Conservation (phyloP, 2,888 invertebrate species). For the Scaptomyza flava region DNA sequence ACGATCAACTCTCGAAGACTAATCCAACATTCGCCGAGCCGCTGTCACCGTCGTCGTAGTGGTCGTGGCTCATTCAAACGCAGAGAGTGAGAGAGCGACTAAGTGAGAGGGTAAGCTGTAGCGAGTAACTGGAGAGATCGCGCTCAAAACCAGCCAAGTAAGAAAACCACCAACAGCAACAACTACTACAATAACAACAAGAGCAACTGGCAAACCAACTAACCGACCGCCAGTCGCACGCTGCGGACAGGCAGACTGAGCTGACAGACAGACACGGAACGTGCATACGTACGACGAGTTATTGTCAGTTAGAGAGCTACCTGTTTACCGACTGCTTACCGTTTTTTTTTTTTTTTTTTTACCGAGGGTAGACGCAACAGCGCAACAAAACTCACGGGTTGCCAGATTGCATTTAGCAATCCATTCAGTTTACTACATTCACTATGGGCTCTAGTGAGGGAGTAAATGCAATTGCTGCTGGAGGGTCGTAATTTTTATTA, state of each 20-base stretch:
- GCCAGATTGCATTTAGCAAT: slow-evolving; percentile 63
- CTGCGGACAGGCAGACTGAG: slow-evolving; percentile 57
- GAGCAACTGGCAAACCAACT: slow-evolving; percentile 39
- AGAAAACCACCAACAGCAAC: slow-evolving; percentile 43
- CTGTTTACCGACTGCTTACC: slow-evolving; percentile 80
- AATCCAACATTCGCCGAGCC: slow-evolving; percentile 70
- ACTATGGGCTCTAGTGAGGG: slow-evolving; percentile 22
- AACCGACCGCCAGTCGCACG: slow-evolving; percentile 77
- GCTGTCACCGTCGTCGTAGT: slow-evolving; percentile 30
- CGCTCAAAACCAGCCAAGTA: slow-evolving; percentile 6
- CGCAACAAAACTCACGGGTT: slow-evolving; percentile 48
- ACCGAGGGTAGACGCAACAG: slow-evolving; percentile 55
- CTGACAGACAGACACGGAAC: slow-evolving; percentile 62
- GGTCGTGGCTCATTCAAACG: slow-evolving; percentile 62
- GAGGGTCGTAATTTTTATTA: neutral
- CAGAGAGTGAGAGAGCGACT: slow-evolving; percentile 11
- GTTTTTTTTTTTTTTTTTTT: slow-evolving; percentile 45
- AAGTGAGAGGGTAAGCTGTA: slow-evolving; percentile 23
- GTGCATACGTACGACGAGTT: slow-evolving; percentile 78
- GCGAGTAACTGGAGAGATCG: slow-evolving; percentile 50
- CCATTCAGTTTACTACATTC: slow-evolving; percentile 12
- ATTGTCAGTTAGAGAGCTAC: slow-evolving; percentile 80
- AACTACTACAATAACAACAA: slow-evolving; percentile 20
- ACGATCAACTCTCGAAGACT: slow-evolving; percentile 84
- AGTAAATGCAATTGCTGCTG: slow-evolving; percentile 39